These are phyloP conservation scores for Enteromius treurensis DNA, from an alignment of 2,797 vertebrate species.

Conservation along the genomic window DNA sequence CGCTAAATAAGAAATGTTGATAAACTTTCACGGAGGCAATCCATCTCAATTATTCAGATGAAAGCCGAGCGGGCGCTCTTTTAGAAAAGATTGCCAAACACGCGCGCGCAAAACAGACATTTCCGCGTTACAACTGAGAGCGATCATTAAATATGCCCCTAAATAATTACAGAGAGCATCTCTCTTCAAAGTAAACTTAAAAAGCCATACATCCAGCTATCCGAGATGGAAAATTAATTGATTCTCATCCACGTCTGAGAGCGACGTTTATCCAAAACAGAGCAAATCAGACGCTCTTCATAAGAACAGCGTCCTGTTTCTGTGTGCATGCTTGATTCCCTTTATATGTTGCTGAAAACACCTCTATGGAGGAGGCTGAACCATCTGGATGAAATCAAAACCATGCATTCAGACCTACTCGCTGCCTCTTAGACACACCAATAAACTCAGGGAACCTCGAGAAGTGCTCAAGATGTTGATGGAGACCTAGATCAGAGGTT, in stretches of 20 bases:
- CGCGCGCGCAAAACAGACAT: conserved; percentile 43
- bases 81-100: conserved; percentile 33
- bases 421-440: conserved; percentile 65
- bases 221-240: conserved; percentile 74
- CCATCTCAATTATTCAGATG: conserved; percentile 42
- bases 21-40: conserved; percentile 41
- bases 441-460: conserved; percentile 75
- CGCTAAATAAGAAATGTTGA: conserved; percentile 38
- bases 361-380: conserved; percentile 78
- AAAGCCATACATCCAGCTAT: conserved; percentile 48
- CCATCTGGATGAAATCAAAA: conserved; percentile 82
- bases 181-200: conserved; percentile 42
- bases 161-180: conserved; percentile 56
- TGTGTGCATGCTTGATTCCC: conserved; percentile 55
- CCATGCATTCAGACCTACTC: conserved; percentile 80
- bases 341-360: conserved; percentile 79
- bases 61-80: conserved; percentile 25
- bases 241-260: conserved; percentile 74
- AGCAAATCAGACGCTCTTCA: conserved; percentile 74
- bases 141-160: conserved; percentile 45
- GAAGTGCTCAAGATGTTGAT: conserved; percentile 73
- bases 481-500: conserved; percentile 39
- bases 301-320: conserved; percentile 55
- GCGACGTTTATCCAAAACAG: conserved; percentile 69
- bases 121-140: conserved; percentile 45